Conservation (phyloP, 2,888 invertebrate genomes). For the Chrysomela aeneicollis region DNA sequence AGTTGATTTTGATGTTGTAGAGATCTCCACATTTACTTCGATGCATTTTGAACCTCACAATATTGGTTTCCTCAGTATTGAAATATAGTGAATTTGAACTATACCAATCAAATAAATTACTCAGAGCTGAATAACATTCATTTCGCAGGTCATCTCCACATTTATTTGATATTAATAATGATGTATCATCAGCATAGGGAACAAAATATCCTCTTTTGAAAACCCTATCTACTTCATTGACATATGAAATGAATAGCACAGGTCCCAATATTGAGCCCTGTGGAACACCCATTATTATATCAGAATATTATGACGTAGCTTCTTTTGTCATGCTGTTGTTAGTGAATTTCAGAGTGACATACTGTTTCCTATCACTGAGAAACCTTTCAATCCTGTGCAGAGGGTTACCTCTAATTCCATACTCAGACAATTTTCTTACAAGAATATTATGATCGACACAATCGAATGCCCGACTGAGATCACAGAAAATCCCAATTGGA, state of each 20-base stretch:
- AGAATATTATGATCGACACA: neutral
- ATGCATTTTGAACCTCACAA: too few species aligned
- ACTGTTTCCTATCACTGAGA: neutral
- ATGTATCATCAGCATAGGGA: neutral
- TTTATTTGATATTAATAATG: neutral
- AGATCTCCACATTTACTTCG: too few species aligned
- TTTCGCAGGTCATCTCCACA: too few species aligned
- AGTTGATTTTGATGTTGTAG: too few species aligned
- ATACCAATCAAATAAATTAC: too few species aligned
- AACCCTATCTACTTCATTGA: neutral
- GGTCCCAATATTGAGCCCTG: neutral
- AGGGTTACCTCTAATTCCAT: neutral
- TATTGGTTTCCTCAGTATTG: too few species aligned
- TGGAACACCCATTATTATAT: slow-evolving; percentile 1
- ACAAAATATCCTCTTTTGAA: neutral
- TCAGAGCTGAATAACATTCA: too few species aligned
- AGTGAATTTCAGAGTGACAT: neutral
- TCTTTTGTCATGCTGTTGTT: neutral
- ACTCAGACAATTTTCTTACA: neutral
- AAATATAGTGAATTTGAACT: too few species aligned
- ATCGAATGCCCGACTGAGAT: neutral
- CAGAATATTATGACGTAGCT: neutral
- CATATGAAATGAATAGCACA: neutral
- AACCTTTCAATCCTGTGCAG: neutral
- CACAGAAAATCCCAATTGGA: neutral